phyloP scores from a whole-genome alignment of 2,797 vertebrate species.

The Buphagus erythrorhynchus region DNA sequence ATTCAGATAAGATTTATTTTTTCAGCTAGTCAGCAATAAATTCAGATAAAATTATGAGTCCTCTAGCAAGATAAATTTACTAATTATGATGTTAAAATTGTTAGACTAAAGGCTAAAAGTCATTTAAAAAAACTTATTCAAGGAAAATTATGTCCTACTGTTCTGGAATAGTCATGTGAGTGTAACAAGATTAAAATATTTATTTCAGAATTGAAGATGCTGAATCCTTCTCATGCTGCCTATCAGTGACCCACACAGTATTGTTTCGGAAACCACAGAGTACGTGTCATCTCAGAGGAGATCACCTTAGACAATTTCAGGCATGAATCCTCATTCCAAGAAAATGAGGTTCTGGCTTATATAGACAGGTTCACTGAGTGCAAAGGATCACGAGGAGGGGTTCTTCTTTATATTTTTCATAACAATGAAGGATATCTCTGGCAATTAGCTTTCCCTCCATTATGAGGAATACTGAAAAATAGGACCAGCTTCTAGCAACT shows the following conservation, averaged over 20 bases:
- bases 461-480: neutral
- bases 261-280: neutral
- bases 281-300: neutral
- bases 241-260: neutral
- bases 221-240: neutral
- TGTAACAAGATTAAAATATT: neutral
- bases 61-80: neutral
- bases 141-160: neutral
- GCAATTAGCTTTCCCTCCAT: neutral
- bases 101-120: neutral
- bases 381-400: neutral
- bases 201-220: neutral
- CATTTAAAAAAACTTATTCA: neutral
- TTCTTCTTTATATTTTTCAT: neutral
- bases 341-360: neutral
- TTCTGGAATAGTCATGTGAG: neutral
- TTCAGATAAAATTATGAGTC: neutral
- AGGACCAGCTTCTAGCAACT: neutral
- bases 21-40: neutral
- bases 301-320: neutral
- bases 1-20: neutral
- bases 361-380: neutral
- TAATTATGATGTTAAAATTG: neutral
- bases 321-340: neutral
- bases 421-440: neutral